phyloP scores from a whole-genome alignment of 2,797 vertebrate genomes.

The Orestias chungarensis region DNA sequence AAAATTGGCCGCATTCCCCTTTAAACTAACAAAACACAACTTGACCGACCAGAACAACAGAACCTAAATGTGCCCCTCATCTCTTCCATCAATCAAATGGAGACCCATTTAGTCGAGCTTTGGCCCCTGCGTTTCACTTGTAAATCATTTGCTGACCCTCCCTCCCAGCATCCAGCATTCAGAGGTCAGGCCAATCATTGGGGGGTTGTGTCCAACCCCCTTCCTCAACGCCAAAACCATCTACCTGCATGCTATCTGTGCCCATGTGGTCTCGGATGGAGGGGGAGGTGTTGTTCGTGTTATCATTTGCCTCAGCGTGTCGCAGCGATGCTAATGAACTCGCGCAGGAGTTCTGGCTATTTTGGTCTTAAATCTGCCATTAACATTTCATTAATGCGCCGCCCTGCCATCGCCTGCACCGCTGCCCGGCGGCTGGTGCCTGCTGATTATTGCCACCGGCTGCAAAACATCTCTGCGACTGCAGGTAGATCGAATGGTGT shows the following conservation, averaged over 20 bases:
- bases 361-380: slow-evolving; percentile 98
- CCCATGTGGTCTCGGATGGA: slow-evolving; percentile 54
- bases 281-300: slow-evolving; percentile 66
- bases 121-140: slow-evolving; percentile 42
- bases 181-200: slow-evolving; percentile 66
- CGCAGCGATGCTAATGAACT: slow-evolving; percentile 92
- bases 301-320: slow-evolving; percentile 86
- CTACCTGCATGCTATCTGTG: slow-evolving; percentile 82
- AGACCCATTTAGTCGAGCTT: slow-evolving; percentile 15
- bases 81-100: slow-evolving; percentile 53
- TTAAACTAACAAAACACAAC: background rate
- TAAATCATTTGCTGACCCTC: slow-evolving; percentile 63
- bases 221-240: slow-evolving; percentile 45
- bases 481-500: slow-evolving; percentile 72
- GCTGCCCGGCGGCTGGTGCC: slow-evolving; percentile 75
- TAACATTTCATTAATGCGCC: slow-evolving; percentile 97
- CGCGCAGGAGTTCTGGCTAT: slow-evolving; percentile 90
- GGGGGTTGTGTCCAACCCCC: slow-evolving; percentile 40
- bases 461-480: slow-evolving; percentile 69
- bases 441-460: slow-evolving; percentile 86
- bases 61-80: slow-evolving; percentile 40
- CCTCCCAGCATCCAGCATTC: slow-evolving; percentile 55
- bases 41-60: background rate
- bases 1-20: no score
- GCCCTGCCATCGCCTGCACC: slow-evolving; percentile 86